Evolutionary conservation across 2,113 vertebrate genomes (phyloP).

Genomic region (Chroicocephalus ridibundus): DNA sequence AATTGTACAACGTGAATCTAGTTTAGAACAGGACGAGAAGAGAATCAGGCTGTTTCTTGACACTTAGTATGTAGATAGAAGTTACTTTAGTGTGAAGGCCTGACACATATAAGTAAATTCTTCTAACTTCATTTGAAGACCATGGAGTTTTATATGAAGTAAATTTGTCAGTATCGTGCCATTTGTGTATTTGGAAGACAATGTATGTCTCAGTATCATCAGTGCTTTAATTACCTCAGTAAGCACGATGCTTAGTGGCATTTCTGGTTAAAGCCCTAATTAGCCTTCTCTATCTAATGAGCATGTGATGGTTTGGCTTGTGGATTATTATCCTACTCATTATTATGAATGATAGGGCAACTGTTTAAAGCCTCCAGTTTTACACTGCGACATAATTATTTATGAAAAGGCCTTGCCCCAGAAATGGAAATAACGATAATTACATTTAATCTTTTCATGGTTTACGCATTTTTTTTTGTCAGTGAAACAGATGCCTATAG

Average conservation of each 20-base stretch:
- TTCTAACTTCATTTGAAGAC: not conserved
- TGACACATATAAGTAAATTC: not conserved
- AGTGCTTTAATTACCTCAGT: constrained; percentile 19
- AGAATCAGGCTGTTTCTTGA: not conserved
- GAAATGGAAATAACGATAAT: constrained; percentile 77
- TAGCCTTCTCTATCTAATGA: constrained; percentile 68
- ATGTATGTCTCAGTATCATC: not conserved
- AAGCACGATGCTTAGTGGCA: constrained; percentile 51
- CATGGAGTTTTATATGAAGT: not conserved
- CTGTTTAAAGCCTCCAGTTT: constrained; percentile 60
- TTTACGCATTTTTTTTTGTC: constrained; percentile 24
- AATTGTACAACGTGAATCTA: not conserved
- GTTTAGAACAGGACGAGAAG: not conserved
- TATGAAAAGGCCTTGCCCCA: constrained; percentile 72
- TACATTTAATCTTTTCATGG: constrained; percentile 67
- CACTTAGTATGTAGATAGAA: not conserved
- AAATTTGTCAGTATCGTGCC: not conserved
- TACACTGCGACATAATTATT: constrained; percentile 68
- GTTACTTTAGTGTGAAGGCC: not conserved
- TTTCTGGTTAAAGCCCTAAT: constrained; percentile 71
- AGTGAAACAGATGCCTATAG: constrained; percentile 61
- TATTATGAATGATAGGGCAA: constrained; percentile 67
- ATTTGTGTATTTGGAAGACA: not conserved
- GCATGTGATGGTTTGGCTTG: constrained; percentile 47
- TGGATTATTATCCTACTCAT: constrained; percentile 67